phyloP scores from a whole-genome alignment of 92 coral and sea anemone genomes.

The Chrysogorgia sp. region DNA sequence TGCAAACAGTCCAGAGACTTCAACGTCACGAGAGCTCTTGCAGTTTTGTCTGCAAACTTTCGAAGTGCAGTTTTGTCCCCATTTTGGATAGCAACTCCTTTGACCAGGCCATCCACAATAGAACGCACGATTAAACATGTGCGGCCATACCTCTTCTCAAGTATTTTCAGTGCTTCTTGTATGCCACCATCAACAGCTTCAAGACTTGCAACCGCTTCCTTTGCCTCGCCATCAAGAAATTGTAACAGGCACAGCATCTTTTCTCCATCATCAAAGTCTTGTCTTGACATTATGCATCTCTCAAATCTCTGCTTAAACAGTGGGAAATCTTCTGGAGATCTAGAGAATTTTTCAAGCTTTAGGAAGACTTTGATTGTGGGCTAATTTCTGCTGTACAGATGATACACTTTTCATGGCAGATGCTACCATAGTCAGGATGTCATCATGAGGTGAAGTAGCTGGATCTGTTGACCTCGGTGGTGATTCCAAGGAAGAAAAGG shows the following conservation, averaged over 20 bases:
- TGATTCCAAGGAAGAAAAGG: not conserved
- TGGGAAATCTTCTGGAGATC: conserved; percentile 48
- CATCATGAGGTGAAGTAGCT: not conserved
- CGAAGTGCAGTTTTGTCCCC: conserved; percentile 25
- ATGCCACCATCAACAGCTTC: conserved; percentile 38
- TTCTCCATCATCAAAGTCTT: conserved; percentile 54
- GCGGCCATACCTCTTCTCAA: conserved; percentile 47
- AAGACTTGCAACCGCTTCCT: conserved; percentile 47
- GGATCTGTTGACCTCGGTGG: not conserved
- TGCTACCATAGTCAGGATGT: conserved; percentile 11
- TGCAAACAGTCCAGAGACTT: conserved; percentile 42
- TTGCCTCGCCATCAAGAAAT: conserved; percentile 53
- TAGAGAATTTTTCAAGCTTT: conserved; percentile 46
- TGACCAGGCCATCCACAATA: conserved; percentile 45
- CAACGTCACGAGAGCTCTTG: conserved; percentile 43
- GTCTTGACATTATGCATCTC: conserved; percentile 50
- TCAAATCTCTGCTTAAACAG: conserved; percentile 57
- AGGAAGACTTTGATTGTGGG: conserved; percentile 47
- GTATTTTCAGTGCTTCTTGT: conserved; percentile 12
- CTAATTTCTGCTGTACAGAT: conserved; percentile 37
- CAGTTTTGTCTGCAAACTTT: conserved; percentile 48
- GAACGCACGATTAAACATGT: conserved; percentile 51
- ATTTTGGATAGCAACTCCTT: conserved; percentile 37
- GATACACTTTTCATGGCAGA: conserved; percentile 23
- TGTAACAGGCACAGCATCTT: conserved; percentile 60